A percentile compares a stretch with the other conserved stretches of the same genome.
phyloP scores from a whole-genome alignment of 2,888 invertebrate genomes.

The Pimpla rufipes region DNA sequence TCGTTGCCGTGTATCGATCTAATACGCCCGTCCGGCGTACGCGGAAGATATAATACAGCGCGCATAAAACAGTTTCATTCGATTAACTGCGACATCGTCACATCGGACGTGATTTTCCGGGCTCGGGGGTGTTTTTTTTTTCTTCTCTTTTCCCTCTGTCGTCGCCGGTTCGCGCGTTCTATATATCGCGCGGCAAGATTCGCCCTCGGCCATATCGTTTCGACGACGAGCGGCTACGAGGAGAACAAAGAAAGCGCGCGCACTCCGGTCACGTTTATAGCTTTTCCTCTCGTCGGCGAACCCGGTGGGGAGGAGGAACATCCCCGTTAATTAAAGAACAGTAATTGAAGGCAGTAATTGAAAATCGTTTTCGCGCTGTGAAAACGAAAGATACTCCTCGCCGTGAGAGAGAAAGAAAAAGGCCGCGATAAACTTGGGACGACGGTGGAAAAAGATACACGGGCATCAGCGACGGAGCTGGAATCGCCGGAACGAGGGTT shows the following conservation, averaged over 20 bases:
- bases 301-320: not conserved
- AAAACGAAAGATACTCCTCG: conserved; percentile 31
- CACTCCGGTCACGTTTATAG: conserved; percentile 34
- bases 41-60: no score
- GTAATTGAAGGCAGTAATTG: conserved; percentile 55
- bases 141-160: conserved; percentile 4
- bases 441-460: conserved; percentile 1
- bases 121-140: conserved; percentile 13
- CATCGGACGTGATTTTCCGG: conserved; percentile 42
- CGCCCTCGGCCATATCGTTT: conserved; percentile 37
- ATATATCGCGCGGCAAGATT: not conserved
- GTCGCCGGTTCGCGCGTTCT: conserved; percentile 28
- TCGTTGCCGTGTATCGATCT: conserved; percentile 32
- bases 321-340: conserved; percentile 49
- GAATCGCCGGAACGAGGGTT: not conserved
- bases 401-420: no score
- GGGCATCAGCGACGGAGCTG: not conserved
- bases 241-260: conserved; percentile 36
- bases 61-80: conserved; percentile 35
- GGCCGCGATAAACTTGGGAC: not conserved
- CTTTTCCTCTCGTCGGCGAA: conserved; percentile 33
- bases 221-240: conserved; percentile 45
- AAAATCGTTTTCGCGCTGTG: conserved; percentile 46
- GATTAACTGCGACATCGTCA: conserved; percentile 32
- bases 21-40: not conserved